Evolutionary conservation across 1,140 invertebrate genomes (phyloP), one percentile per base, ranked within the genome.

Genomic region (Aphelenchoides fujianensis): DNA sequence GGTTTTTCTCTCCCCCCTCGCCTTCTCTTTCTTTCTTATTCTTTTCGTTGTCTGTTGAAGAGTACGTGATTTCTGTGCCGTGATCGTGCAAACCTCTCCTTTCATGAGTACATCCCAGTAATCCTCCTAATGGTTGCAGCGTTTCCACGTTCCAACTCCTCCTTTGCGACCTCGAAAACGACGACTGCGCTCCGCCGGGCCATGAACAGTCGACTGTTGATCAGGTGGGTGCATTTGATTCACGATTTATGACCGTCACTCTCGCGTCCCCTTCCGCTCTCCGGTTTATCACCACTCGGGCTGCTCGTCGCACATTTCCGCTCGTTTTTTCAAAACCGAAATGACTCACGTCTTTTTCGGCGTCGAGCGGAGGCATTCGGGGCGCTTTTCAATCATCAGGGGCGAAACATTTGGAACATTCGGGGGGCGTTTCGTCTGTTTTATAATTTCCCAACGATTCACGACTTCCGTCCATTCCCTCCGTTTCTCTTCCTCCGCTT

Each of bases 251-350:
- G 41, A 48, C 41, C 23, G 41, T 59, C n/a, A n/a, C n/a, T n/a
- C n/a, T n/a, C n/a, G n/a, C n/a, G n/a, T n/a, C n/a, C n/a, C n/a
- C 23, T 59, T 59, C 55, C 55, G 7, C 27, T 59, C 55, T 59
- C 5, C 5, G 5, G 55, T 59, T 59, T 59, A 59, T 59, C 55
- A 59, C 5, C 55, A 23, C 55, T 5, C n/a, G n/a, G n/a, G n/a
- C n/a, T n/a, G n/a, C n/a, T n/a, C n/a, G n/a, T n/a, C n/a, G n/a
- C n/a, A n/a, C n/a, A 23, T 48, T 48, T 48, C 41, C 41, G 41
- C 23, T 23, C 12, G 41, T 48, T 23, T 48, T 48, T 48, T 48
- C 41, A 48, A 48, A 48, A 48, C 41, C 23, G n/a, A n/a, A 48
- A 48, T 48, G 41, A 48, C 41, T 48, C 41, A 48, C 41, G 41